phyloP scores from a whole-genome alignment of 2,797 vertebrate genomes.

The Vipera latastei region DNA sequence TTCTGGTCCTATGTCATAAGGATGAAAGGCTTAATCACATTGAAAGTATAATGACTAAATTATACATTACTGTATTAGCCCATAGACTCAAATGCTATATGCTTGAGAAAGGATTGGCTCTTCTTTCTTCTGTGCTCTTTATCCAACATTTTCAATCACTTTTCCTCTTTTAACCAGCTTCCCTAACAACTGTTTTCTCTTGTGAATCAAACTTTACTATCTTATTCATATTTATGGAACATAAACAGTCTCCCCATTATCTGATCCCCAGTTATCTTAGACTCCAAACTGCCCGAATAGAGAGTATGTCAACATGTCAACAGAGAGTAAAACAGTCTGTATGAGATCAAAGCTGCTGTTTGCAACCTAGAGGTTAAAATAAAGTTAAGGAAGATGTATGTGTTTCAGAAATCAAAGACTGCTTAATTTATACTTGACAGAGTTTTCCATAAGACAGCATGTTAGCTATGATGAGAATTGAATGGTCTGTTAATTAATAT shows the following conservation, averaged over 20 bases:
- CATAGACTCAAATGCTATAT: not conserved
- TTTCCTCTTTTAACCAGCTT: not conserved
- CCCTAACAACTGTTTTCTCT: not conserved
- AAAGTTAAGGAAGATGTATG: not conserved
- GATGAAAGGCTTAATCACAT: conserved; percentile 55
- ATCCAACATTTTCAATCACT: not conserved
- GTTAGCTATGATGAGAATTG: not conserved
- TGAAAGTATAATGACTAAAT: conserved; percentile 57
- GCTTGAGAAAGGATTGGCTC: not conserved
- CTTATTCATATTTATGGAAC: not conserved
- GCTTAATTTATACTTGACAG: not conserved
- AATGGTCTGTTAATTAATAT: not conserved
- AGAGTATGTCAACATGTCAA: not conserved
- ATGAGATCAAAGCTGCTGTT: not conserved
- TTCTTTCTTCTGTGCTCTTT: not conserved
- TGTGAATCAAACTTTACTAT: not conserved
- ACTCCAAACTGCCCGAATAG: not conserved
- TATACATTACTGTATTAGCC: conserved; percentile 58
- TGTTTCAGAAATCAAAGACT: not conserved
- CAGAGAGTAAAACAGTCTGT: not conserved
- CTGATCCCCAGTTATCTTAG: not conserved
- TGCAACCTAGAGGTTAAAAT: not conserved
- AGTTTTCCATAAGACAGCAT: not conserved
- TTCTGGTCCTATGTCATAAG: conserved; percentile 52
- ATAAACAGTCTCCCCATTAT: not conserved